Conservation (phyloP, 2,797 vertebrate species). For the Simalia tracyae region DNA sequence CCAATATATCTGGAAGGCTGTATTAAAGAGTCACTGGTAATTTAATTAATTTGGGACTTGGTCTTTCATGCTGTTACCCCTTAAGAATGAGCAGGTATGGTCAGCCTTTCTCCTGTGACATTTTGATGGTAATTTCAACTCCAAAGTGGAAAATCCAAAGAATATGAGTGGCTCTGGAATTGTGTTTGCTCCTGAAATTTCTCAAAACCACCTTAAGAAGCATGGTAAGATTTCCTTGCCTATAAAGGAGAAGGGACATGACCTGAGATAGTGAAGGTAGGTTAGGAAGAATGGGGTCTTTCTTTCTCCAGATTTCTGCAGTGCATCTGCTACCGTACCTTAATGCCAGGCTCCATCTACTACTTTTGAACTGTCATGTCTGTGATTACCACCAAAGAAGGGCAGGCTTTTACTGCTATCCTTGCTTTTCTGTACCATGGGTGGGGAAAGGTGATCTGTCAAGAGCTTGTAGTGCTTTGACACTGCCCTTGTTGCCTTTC, state of each 20-base stretch:
- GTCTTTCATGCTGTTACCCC: not conserved
- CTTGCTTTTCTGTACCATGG: not conserved
- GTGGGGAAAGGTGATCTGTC: not conserved
- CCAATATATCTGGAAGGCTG: not conserved
- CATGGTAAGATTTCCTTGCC: not conserved
- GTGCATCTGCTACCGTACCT: not conserved
- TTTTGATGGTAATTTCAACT: not conserved
- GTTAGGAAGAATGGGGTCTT: not conserved
- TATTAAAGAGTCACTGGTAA: not conserved
- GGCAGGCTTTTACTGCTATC: not conserved
- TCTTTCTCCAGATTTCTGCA: not conserved
- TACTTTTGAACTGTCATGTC: not conserved
- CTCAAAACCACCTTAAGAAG: not conserved
- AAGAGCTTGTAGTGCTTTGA: not conserved
- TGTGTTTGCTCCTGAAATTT: not conserved
- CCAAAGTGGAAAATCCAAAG: not conserved
- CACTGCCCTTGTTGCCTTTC: not conserved
- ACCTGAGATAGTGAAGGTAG: not conserved
- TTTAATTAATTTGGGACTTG: not conserved
- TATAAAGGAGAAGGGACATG: not conserved
- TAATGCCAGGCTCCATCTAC: not conserved
- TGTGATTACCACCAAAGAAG: not conserved
- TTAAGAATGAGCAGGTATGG: not conserved
- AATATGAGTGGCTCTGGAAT: not conserved
- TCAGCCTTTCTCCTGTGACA: not conserved